phyloP scores from a whole-genome alignment of 2,797 vertebrate species.

The Galaxias olidus region DNA sequence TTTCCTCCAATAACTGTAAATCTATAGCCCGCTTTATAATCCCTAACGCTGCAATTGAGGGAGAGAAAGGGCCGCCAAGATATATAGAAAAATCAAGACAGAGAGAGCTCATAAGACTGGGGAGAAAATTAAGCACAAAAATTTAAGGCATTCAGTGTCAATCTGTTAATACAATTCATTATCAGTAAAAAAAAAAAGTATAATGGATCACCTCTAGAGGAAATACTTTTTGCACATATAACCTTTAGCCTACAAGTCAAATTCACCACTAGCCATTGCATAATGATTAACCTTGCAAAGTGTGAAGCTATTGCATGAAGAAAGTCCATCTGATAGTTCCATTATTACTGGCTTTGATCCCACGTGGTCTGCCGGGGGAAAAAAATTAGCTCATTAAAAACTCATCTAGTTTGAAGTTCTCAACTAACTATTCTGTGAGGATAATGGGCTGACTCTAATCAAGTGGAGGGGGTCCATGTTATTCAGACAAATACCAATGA shows the following conservation, averaged over 20 bases:
- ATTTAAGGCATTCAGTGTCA: no score
- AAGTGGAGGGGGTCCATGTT: no score
- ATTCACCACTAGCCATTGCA: constrained; percentile 38
- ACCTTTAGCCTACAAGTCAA: constrained; percentile 42
- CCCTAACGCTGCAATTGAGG: constrained; percentile 24
- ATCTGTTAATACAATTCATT: no score
- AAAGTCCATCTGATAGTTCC: constrained; percentile 28
- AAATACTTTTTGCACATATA: background rate
- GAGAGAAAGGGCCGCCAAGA: background rate
- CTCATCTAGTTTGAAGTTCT: background rate
- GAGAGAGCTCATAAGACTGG: background rate
- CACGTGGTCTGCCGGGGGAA: constrained; percentile 31
- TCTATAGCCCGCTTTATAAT: constrained; percentile 38
- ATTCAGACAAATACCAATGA: no score
- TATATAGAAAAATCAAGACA: background rate
- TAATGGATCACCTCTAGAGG: background rate
- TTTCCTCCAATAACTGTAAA: constrained; percentile 19
- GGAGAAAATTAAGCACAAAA: no score
- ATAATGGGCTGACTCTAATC: background rate
- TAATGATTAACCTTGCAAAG: constrained; percentile 44
- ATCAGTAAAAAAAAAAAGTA: background rate
- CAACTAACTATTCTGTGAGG: constrained; percentile 12
- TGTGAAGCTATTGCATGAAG: constrained; percentile 1
- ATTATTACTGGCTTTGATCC: constrained; percentile 37
- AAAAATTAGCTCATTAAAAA: constrained; percentile 43